Evolutionary conservation across 1,140 invertebrate genomes (phyloP), one percentile per base, ranked within the genome.

Genomic region (Luehdorfia chinensis): DNA sequence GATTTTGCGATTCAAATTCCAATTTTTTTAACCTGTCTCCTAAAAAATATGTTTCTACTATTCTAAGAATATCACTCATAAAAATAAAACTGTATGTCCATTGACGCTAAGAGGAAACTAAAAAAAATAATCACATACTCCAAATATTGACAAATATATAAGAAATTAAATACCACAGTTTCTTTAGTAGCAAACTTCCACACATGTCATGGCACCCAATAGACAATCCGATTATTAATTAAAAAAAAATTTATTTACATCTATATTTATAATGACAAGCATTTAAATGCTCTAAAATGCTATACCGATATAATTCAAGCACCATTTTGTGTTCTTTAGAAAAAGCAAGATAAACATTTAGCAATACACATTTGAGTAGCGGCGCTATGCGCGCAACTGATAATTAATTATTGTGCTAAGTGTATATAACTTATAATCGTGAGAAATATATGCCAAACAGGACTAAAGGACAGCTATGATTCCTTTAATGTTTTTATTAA

Each of bases 241-340:
- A 53, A 55, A 56, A 19, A 53, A 58, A 57, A 64, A 47, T 59
- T 52, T 75, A 71, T 72, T 68, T 77, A 75, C 64, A 75, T 47
- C 47, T 66, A 65, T 51, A 36, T 50, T 58, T 59, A 39, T 33
- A 57, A 56, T 47, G 48, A 59, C 45, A 68, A 59, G 59, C 59
- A 56, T 54, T 69, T 83, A 83, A 83, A 84, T 80, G 76, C 79
- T 75, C 64, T 69, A 76, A 83, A 81, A 81, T 81, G 77, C 75
- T 67, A 72, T 59, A 66, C 53, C 50, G 59, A 63, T 68, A 59
- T 51, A 39, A 60, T 58, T 67, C 21, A 73, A 84, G 79, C 79
- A 81, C 77, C 76, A 67, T 66, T 58, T 52, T 55, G 59, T 50
- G 25, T 43, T 43, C 39, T 41, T 25, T 21, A 41, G 19, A 8